Evolutionary conservation across 1,140 invertebrate genomes (phyloP).

Genomic region (Drosophila lini): DNA sequence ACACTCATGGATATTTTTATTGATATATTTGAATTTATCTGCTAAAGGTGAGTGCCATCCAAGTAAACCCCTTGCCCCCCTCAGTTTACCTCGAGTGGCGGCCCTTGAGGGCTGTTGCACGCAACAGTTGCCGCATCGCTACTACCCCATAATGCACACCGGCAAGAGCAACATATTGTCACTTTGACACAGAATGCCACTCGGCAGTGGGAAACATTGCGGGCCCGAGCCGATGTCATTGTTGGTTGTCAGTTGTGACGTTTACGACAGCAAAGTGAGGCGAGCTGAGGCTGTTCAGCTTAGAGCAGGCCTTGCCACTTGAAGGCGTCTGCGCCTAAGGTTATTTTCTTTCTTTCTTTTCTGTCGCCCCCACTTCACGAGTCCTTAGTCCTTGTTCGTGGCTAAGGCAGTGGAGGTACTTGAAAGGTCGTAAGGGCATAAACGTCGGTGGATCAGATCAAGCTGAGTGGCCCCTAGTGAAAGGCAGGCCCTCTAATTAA

Average conservation of each 20-base stretch:
- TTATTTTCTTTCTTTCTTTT: slow-evolving; percentile 35
- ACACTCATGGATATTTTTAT: slow-evolving; percentile 84
- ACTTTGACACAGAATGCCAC: slow-evolving; percentile 81
- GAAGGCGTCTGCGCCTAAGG: slow-evolving; percentile 75
- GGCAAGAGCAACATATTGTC: slow-evolving; percentile 70
- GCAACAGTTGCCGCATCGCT: slow-evolving; percentile 58
- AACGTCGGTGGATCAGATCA: slow-evolving; percentile 14
- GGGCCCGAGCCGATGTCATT: slow-evolving; percentile 37
- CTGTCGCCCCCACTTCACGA: slow-evolving; percentile 36
- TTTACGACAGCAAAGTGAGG: slow-evolving; percentile 78
- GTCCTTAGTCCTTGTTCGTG: slow-evolving; percentile 47
- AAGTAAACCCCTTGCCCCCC: slow-evolving; percentile 1
- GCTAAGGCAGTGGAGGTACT: slow-evolving; percentile 23
- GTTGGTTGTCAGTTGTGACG: slow-evolving; percentile 70
- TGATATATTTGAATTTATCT: slow-evolving; percentile 84
- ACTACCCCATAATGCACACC: slow-evolving; percentile 24
- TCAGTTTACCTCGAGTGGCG: slow-evolving; percentile 43
- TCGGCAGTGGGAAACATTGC: slow-evolving; percentile 51
- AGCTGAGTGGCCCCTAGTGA: slow-evolving; percentile 9
- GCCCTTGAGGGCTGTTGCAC: slow-evolving; percentile 35
- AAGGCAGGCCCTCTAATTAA: slow-evolving; percentile 2
- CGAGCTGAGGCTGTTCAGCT: slow-evolving; percentile 8
- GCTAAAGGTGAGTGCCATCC: slow-evolving; percentile 79
- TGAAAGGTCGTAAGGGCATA: slow-evolving; percentile 30
- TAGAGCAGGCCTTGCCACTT: slow-evolving; percentile 71